phyloP scores from a whole-genome alignment of 2,113 vertebrate species.

The Bambusicola thoracicus region DNA sequence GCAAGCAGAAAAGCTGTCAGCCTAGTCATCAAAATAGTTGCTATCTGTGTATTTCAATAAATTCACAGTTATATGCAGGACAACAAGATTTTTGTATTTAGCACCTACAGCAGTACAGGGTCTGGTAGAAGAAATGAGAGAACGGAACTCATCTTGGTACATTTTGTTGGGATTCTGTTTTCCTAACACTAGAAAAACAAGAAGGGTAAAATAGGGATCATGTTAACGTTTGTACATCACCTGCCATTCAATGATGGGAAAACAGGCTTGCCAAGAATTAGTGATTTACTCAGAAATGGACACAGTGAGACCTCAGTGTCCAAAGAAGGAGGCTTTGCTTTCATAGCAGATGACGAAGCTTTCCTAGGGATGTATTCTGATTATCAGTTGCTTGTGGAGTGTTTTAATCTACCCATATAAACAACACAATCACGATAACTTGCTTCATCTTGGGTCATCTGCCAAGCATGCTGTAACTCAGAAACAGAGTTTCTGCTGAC shows the following conservation, averaged over 20 bases:
- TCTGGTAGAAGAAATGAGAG: background rate
- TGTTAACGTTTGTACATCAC: background rate
- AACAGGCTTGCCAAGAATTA: background rate
- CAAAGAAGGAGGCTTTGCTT: background rate
- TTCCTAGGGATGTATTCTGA: background rate
- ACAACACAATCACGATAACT: background rate
- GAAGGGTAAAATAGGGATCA: background rate
- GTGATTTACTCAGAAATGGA: background rate
- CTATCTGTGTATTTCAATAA: background rate
- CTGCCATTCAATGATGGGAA: background rate
- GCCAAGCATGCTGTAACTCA: background rate
- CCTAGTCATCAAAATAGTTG: background rate
- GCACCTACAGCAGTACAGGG: background rate
- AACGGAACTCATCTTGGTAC: background rate
- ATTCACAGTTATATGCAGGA: background rate
- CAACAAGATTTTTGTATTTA: background rate
- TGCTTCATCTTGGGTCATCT: background rate
- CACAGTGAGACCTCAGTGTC: background rate
- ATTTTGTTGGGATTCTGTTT: background rate
- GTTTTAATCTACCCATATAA: background rate
- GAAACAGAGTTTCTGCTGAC: too few relatives aligned
- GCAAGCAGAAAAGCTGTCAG: background rate
- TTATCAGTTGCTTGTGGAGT: background rate
- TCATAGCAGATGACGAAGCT: background rate
- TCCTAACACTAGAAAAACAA: background rate